Percentiles rank a stretch among this genome's conserved stretches.
phyloP scores from a whole-genome alignment of 2,113 vertebrate species.

The Atherinomorus stipes region DNA sequence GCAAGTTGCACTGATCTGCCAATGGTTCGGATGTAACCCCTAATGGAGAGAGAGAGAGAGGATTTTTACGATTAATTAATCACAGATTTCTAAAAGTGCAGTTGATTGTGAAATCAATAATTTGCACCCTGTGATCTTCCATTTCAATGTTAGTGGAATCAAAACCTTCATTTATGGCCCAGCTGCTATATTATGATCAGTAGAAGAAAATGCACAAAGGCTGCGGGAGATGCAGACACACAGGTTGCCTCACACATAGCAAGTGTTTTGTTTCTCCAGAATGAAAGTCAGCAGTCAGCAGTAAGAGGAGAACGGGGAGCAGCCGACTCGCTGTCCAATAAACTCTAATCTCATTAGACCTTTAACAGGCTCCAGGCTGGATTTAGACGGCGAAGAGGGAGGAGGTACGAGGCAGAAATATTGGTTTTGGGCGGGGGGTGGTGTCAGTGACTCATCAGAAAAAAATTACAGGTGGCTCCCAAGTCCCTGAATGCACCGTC shows the following conservation, averaged over 20 bases:
- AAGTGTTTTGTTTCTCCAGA: slow-evolving; percentile 54
- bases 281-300: slow-evolving; percentile 65
- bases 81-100: no score
- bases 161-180: background rate
- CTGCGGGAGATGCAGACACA: slow-evolving; percentile 11
- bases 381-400: slow-evolving; percentile 47
- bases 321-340: slow-evolving; percentile 65
- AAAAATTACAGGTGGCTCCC: slow-evolving; percentile 62
- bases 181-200: background rate
- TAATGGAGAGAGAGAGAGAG: no score
- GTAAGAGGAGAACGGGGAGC: slow-evolving; percentile 51
- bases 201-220: slow-evolving; percentile 4
- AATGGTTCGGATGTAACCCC: no score
- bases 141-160: background rate
- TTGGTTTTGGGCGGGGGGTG: no score
- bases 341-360: slow-evolving; percentile 75
- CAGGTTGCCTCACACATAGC: slow-evolving; percentile 12
- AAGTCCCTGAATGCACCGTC: slow-evolving; percentile 40
- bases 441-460: slow-evolving; percentile 41
- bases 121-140: background rate
- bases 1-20: no score
- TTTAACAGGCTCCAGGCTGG: slow-evolving; percentile 64
- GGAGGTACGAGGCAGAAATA: slow-evolving; percentile 38
- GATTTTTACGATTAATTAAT: no score
- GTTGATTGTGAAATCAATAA: no score